Conservation (phyloP, 2,797 vertebrate species). For the Bradypodion pumilum region DNA sequence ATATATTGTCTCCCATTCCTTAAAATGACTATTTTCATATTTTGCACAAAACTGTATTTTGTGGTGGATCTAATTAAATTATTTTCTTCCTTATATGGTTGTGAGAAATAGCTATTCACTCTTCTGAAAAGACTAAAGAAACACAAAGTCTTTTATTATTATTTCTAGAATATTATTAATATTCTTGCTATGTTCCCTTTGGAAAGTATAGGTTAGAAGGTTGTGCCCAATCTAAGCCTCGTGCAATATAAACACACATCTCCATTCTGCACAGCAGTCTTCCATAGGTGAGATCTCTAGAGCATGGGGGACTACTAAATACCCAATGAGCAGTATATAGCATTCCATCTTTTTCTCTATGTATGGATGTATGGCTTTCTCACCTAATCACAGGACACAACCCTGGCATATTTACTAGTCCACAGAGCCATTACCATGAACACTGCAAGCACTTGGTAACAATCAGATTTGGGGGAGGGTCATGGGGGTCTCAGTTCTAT, state of each 20-base stretch:
- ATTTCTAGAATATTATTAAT: background rate
- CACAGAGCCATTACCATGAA: background rate
- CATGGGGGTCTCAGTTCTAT: background rate
- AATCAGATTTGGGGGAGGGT: background rate
- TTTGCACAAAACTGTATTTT: background rate
- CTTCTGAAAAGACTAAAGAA: slow-evolving; percentile 1
- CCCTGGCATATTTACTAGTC: background rate
- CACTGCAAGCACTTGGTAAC: background rate
- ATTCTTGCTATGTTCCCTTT: background rate
- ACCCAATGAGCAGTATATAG: background rate
- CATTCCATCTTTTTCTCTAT: background rate
- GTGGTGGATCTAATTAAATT: background rate
- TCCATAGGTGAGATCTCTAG: background rate
- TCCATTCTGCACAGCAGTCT: background rate
- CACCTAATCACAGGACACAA: background rate
- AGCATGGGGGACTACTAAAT: background rate
- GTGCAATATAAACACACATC: background rate
- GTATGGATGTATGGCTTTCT: background rate
- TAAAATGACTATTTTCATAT: background rate
- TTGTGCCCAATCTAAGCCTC: background rate
- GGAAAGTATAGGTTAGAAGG: background rate
- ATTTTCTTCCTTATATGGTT: background rate
- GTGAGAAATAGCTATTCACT: background rate
- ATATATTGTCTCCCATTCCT: background rate
- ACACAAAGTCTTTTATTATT: slow-evolving; percentile 14